A percentile compares a stretch with the other conserved stretches of the same genome.
These are phyloP conservation scores for Diarsia rubi DNA, from an alignment of 2,888 invertebrate species.

Conservation along the genomic window DNA sequence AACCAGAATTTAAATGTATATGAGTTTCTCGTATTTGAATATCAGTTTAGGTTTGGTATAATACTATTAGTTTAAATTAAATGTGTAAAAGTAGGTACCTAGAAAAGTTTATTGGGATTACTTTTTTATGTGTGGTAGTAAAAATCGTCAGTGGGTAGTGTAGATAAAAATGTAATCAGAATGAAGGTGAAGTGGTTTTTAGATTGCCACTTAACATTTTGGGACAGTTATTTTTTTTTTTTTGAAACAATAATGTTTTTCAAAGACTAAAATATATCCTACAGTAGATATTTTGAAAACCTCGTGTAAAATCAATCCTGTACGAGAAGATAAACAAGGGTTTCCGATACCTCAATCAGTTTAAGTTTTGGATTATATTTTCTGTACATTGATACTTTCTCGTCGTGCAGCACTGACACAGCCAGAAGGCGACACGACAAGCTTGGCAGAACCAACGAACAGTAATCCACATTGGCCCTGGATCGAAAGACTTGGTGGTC, in stretches of 20 bases:
- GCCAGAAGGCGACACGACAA: too few relatives aligned
- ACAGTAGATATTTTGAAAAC: neutral
- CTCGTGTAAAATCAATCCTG: neutral
- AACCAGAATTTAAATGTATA: slow-evolving; percentile 19
- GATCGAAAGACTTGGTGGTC: too few relatives aligned
- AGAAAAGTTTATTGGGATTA: slow-evolving; percentile 14
- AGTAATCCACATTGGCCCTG: too few relatives aligned
- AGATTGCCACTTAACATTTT: neutral
- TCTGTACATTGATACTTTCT: too few relatives aligned
- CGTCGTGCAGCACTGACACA: too few relatives aligned
- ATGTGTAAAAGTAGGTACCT: neutral
- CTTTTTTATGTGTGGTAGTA: slow-evolving; percentile 17
- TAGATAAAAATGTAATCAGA: neutral
- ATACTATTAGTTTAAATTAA: slow-evolving; percentile 8
- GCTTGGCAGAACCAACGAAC: too few relatives aligned
- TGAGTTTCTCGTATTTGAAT: slow-evolving; percentile 4
- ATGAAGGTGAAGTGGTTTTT: slow-evolving; percentile 1
- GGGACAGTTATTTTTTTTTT: neutral
- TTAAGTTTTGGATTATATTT: neutral
- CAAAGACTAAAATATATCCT: neutral
- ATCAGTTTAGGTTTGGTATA: slow-evolving; percentile 1
- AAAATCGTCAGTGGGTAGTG: neutral
- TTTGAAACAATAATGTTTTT: neutral
- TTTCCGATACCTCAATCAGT: too few relatives aligned
- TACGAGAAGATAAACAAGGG: neutral